Percentiles rank a stretch among this genome's conserved stretches.
Conservation (phyloP, 2,797 vertebrate species). For the Hydrocynus forskahlii region DNA sequence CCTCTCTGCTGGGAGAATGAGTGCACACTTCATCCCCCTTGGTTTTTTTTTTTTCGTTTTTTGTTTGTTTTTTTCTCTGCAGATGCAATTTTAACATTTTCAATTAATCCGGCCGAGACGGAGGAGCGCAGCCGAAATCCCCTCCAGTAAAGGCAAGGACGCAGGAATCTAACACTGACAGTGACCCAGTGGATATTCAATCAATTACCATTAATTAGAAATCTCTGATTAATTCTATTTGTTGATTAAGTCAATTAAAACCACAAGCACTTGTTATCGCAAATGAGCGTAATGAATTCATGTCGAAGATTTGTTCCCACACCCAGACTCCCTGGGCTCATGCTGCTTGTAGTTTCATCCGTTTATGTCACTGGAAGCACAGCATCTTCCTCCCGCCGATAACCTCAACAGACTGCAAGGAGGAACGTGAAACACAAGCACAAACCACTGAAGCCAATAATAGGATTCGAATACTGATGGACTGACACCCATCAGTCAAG, state of each 20-base stretch:
- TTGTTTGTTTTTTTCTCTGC: constrained; percentile 48
- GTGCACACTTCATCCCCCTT: constrained; percentile 53
- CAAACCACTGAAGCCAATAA: neutral
- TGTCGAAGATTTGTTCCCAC: constrained; percentile 74
- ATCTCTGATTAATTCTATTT: constrained; percentile 87
- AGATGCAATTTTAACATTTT: constrained; percentile 61
- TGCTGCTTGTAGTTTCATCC: constrained; percentile 65
- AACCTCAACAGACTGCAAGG: constrained; percentile 16
- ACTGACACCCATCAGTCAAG: constrained; percentile 16
- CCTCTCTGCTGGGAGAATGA: constrained; percentile 46
- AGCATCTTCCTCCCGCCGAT: constrained; percentile 28
- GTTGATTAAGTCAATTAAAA: constrained; percentile 87
- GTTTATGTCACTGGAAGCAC: constrained; percentile 51
- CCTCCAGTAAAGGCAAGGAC: constrained; percentile 59
- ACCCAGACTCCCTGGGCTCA: constrained; percentile 68
- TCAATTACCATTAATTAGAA: constrained; percentile 86
- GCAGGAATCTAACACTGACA: constrained; percentile 59
- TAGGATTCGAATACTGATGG: neutral
- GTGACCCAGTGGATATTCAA: constrained; percentile 83
- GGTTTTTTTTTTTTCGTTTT: constrained; percentile 25
- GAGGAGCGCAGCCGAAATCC: constrained; percentile 47
- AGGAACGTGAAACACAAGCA: constrained; percentile 8
- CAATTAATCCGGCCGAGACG: constrained; percentile 60
- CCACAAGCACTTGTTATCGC: constrained; percentile 81
- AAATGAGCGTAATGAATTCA: constrained; percentile 81